Evolutionary conservation across 1,140 invertebrate species (phyloP).

Genomic region (Rhopalosiphum padi): DNA sequence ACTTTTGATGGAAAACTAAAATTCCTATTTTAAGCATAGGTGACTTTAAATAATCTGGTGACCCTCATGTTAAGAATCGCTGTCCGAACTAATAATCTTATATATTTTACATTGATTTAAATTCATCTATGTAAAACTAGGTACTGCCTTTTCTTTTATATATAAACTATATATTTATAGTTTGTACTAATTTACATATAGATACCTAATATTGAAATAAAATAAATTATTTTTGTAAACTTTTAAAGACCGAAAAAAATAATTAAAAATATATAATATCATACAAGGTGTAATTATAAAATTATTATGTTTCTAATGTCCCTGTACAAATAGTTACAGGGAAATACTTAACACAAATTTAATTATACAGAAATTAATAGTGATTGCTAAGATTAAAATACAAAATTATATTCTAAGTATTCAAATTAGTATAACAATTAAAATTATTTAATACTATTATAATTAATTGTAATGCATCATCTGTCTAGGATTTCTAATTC

Average conservation of each 20-base stretch:
- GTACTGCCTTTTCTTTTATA: neutral
- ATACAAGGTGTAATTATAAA: neutral
- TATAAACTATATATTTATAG: neutral
- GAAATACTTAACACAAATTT: neutral
- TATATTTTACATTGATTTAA: neutral
- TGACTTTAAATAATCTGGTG: neutral
- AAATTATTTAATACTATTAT: neutral
- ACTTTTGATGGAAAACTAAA: too few relatives aligned
- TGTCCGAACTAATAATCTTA: neutral
- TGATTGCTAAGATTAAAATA: neutral
- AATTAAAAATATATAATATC: neutral
- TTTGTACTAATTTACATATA: neutral
- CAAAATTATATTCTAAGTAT: neutral
- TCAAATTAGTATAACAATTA: neutral
- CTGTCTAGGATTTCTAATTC: neutral
- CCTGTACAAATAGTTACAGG: neutral
- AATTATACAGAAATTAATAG: neutral
- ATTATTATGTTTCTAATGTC: neutral
- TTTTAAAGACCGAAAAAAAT: neutral
- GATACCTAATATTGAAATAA: neutral
- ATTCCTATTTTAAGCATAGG: neutral
- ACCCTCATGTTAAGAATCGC: neutral
- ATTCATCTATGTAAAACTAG: neutral
- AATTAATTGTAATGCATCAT: neutral
- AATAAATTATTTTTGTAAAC: neutral